phyloP scores from a whole-genome alignment of 2,888 invertebrate species.

The Tachina lurida region DNA sequence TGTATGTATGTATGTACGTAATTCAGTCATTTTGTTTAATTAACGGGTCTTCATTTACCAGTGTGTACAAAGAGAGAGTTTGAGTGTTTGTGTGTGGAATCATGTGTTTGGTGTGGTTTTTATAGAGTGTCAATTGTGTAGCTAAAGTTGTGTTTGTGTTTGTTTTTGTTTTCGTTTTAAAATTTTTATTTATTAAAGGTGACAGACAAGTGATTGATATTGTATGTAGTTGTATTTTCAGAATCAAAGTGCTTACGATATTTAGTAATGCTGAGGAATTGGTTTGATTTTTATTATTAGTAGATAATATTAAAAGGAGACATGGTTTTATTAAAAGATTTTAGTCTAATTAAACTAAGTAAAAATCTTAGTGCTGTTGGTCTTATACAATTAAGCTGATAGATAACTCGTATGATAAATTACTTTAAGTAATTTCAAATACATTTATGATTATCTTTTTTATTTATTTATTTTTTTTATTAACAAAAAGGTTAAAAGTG shows the following conservation, averaged over 20 bases:
- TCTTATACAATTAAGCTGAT: slow-evolving; percentile 49
- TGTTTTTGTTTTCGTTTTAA: background rate
- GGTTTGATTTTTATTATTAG: slow-evolving; percentile 47
- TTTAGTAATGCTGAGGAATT: slow-evolving; percentile 64
- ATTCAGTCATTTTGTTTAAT: background rate
- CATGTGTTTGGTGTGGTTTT: slow-evolving; percentile 26
- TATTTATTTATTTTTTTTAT: slow-evolving; percentile 16
- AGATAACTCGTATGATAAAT: slow-evolving; percentile 41
- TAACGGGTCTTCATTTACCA: background rate
- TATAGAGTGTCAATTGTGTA: slow-evolving; percentile 38
- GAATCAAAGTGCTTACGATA: slow-evolving; percentile 67
- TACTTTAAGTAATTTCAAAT: slow-evolving; percentile 38
- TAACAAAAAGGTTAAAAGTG: slow-evolving; percentile 69
- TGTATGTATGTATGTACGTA: too few species aligned
- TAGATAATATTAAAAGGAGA: slow-evolving; percentile 33
- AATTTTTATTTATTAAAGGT: slow-evolving; percentile 40
- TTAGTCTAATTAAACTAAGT: slow-evolving; percentile 48
- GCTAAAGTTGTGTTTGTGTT: slow-evolving; percentile 33
- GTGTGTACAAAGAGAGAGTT: slow-evolving; percentile 16
- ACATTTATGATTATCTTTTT: slow-evolving; percentile 13
- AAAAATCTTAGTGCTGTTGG: slow-evolving; percentile 49
- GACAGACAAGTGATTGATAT: slow-evolving; percentile 52
- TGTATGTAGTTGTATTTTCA: slow-evolving; percentile 47
- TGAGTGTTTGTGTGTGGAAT: slow-evolving; percentile 32
- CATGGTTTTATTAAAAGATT: slow-evolving; percentile 37